phyloP scores from a whole-genome alignment of 2,888 invertebrate species.

The Drosophila cyrtoloma region DNA sequence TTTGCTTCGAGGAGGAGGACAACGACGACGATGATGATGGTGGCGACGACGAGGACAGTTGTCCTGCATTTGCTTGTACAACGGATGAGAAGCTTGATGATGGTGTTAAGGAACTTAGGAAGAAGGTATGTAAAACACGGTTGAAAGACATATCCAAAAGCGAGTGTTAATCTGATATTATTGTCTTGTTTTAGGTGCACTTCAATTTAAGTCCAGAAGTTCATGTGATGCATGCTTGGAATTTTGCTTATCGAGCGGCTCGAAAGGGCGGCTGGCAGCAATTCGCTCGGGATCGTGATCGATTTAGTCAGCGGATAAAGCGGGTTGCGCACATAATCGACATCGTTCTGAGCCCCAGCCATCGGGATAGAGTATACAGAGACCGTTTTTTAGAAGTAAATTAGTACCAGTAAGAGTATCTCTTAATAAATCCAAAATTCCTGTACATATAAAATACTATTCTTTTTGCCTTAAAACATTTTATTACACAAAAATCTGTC shows the following conservation, averaged over 20 bases:
- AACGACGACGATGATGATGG: constrained; percentile 17
- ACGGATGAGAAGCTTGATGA: constrained; percentile 27
- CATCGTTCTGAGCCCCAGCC: constrained; percentile 76
- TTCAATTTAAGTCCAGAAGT: constrained; percentile 87
- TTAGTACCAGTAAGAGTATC: constrained; percentile 44
- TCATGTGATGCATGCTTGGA: constrained; percentile 88
- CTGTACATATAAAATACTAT: constrained; percentile 48
- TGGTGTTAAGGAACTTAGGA: constrained; percentile 30
- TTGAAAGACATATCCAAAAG: neutral
- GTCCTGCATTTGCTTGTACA: constrained; percentile 15
- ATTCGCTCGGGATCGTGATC: constrained; percentile 86
- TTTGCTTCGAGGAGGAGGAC: constrained; percentile 61
- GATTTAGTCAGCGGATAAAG: constrained; percentile 81
- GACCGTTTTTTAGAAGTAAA: constrained; percentile 73
- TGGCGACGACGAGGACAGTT: constrained; percentile 27
- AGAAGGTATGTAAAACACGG: constrained; percentile 29
- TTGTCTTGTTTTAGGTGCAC: constrained; percentile 86
- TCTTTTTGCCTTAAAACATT: constrained; percentile 10
- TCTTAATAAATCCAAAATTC: constrained; percentile 47
- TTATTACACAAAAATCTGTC: neutral
- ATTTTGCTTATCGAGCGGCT: constrained; percentile 87
- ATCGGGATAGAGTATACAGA: constrained; percentile 82
- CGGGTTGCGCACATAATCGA: constrained; percentile 71
- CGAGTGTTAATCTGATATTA: neutral
- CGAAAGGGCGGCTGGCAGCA: constrained; percentile 88